Evolutionary conservation across 2,888 invertebrate genomes (phyloP).

Genomic region (Rotaria macrura): DNA sequence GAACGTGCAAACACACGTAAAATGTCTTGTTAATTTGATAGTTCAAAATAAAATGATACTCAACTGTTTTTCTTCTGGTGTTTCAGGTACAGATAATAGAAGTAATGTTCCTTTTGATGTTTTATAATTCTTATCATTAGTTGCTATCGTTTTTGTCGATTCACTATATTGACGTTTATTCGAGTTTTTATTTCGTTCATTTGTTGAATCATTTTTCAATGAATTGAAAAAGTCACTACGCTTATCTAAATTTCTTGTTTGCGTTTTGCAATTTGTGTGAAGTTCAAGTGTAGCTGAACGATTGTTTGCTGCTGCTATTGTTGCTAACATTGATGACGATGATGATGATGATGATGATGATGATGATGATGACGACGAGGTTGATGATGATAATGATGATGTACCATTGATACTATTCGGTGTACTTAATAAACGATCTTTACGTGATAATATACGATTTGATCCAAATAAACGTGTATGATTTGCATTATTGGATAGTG

Average conservation of each 20-base stretch:
- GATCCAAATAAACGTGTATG: neutral
- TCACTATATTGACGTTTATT: neutral
- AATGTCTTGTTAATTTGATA: too few species aligned
- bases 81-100: neutral
- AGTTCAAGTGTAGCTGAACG: neutral
- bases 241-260: constrained; percentile 12
- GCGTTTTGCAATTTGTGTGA: neutral
- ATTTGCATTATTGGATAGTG: neutral
- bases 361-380: too few species aligned
- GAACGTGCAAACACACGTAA: too few species aligned
- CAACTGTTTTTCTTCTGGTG: constrained; percentile 1
- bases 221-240: constrained; percentile 16
- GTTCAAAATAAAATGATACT: neutral
- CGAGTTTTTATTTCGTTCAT: neutral
- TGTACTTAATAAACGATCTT: constrained; percentile 13
- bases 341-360: too few species aligned
- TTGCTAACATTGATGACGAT: too few species aligned
- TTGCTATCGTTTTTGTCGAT: neutral
- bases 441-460: neutral
- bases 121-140: neutral
- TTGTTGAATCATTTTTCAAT: neutral
- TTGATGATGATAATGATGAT: too few species aligned
- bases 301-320: too few species aligned
- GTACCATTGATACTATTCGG: neutral
- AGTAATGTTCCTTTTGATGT: neutral